Evolutionary conservation across 1,140 invertebrate species (phyloP), one percentile per base, ranked within the genome.

Genomic region (Drosophila tropicalis): DNA sequence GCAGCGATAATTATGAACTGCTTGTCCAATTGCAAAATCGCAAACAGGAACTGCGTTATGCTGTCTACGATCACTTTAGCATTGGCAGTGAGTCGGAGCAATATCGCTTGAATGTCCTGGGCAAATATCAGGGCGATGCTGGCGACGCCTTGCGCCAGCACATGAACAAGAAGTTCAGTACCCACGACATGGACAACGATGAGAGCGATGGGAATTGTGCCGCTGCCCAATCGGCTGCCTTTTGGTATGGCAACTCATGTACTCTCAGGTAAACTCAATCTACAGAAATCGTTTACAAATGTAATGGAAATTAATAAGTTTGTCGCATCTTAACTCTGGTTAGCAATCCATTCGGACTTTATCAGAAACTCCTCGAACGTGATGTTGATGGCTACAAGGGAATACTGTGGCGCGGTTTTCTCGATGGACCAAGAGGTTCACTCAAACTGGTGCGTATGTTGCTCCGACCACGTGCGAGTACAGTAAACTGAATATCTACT

Each of bases 331-430:
- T 32, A 9, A 9, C 44, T 13, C 3, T 25, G 39, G 2, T 5
- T 22, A 89, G 84, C 58, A 89, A 89, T 69, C 84, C 80, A 9
- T 89, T 89, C 25, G 84, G 84, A 0, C 13, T 89, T 0, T 89
- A 89, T 55, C 84, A 83, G 32, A 80, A 71, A 10, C 40, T 40
- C 0, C 58, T 89, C 0, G 72, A 81, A 2, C 73, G 84, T n/a
- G 81, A 89, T 56, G 34, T 76, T 5, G 84, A 89, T 44, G 69
- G 64, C 0, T 89, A 67, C 36, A 84, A 71, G 40, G 84, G 84
- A 15, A 89, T 89, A 3, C 32, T 89, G 55, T 89, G 84, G 85
- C 70, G 39, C 1, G 84, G 84, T 0, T 89, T 89, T 15, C 71
- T 90, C 0, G 71, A 89, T 12, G 84, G 84, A 1, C 84, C 84